phyloP scores from a whole-genome alignment of 2,113 vertebrate genomes.

The Lophotis ruficrista region DNA sequence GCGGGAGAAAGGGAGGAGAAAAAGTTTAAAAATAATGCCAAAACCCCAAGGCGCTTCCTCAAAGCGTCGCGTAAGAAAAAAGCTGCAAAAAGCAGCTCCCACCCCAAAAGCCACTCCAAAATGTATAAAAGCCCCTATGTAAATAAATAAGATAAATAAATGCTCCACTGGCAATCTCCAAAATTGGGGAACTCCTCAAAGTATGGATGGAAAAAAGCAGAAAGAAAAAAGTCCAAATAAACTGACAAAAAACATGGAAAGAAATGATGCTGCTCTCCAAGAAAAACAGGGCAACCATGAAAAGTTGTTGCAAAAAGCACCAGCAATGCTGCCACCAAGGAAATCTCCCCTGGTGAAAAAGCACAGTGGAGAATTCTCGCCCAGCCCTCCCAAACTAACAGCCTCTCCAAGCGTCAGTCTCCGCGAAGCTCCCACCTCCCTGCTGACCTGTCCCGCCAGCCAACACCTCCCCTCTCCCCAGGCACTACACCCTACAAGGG shows the following conservation, averaged over 20 bases:
- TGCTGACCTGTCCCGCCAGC: neutral
- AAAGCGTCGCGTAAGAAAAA: neutral
- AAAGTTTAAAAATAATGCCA: neutral
- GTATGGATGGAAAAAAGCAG: no score
- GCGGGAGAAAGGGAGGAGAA: neutral
- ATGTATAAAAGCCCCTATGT: neutral
- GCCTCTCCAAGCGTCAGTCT: neutral
- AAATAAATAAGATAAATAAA: neutral
- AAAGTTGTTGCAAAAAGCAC: neutral
- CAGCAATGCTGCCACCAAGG: no score
- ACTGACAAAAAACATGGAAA: neutral
- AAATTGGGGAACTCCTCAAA: neutral
- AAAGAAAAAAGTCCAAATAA: neutral
- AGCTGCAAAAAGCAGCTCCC: neutral
- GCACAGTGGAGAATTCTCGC: neutral
- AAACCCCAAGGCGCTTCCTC: neutral
- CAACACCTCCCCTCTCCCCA: neutral
- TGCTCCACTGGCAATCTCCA: neutral
- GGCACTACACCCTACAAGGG: accelerated
- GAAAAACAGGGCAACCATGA: neutral
- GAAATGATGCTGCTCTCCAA: accelerated
- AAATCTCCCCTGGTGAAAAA: neutral
- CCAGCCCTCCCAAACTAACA: neutral
- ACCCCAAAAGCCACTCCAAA: neutral
- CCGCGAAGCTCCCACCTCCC: neutral